Percentiles rank a stretch among this genome's conserved stretches.
These are phyloP conservation scores for Calephelis nemesis DNA, from an alignment of 1,140 invertebrate species.

Conservation along the genomic window DNA sequence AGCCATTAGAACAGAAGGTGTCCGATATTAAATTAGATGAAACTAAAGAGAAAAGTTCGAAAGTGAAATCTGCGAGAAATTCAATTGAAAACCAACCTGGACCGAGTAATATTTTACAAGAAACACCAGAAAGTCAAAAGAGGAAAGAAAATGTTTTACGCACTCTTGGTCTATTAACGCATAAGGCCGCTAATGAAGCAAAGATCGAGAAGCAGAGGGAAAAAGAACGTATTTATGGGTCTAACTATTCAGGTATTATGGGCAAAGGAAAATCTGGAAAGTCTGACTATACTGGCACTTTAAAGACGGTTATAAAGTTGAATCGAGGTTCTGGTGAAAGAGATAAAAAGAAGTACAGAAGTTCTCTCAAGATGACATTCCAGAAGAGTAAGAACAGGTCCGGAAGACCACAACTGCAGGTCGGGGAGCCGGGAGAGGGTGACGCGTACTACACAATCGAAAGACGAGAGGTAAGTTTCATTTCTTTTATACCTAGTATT, in stretches of 20 bases:
- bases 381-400: conserved; percentile 85
- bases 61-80: conserved; percentile 52
- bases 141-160: conserved; percentile 83
- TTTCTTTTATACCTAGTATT: background rate
- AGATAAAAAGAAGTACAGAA: conserved; percentile 82
- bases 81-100: conserved; percentile 54
- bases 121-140: conserved; percentile 80
- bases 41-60: conserved; percentile 32
- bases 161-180: conserved; percentile 82
- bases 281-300: conserved; percentile 84
- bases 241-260: conserved; percentile 70
- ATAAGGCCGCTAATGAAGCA: conserved; percentile 80
- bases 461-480: conserved; percentile 82
- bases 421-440: conserved; percentile 79
- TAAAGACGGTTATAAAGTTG: conserved; percentile 89
- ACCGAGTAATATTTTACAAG: conserved; percentile 58
- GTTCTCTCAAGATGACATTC: conserved; percentile 88
- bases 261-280: conserved; percentile 76
- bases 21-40: conserved; percentile 19
- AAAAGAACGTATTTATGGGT: conserved; percentile 81
- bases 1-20: background rate
- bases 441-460: conserved; percentile 87
- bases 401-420: conserved; percentile 74
- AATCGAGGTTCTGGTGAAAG: conserved; percentile 68
- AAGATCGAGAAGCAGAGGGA: conserved; percentile 79